Evolutionary conservation across 2,888 invertebrate species (phyloP).

Genomic region (Bellardia pandia): DNA sequence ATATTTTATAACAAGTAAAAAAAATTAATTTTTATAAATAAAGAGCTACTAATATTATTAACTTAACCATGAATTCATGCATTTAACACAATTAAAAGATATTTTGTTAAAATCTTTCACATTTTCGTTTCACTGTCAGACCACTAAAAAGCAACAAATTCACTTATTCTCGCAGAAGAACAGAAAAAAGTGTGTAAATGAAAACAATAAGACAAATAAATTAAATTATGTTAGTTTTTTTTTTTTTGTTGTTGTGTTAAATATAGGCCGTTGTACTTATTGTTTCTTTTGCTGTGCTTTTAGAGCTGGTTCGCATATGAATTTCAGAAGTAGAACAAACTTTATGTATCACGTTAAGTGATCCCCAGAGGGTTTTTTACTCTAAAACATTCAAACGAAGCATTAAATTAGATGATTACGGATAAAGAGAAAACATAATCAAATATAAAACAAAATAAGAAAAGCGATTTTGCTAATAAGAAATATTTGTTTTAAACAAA

Average conservation of each 20-base stretch:
- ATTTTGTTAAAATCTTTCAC: neutral
- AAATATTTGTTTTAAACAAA: slow-evolving; percentile 31
- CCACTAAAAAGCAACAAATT: slow-evolving; percentile 19
- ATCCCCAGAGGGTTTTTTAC: slow-evolving; percentile 55
- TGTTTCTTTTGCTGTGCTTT: neutral
- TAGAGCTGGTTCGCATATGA: slow-evolving; percentile 20
- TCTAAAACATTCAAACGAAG: slow-evolving; percentile 48
- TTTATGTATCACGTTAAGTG: slow-evolving; percentile 56
- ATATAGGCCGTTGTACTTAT: neutral
- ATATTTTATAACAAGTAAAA: neutral
- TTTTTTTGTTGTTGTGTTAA: neutral
- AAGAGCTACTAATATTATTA: neutral
- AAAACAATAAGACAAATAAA: slow-evolving; percentile 27
- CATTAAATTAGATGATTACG: slow-evolving; percentile 61
- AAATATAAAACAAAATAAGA: neutral
- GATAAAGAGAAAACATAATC: slow-evolving; percentile 26
- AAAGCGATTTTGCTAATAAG: slow-evolving; percentile 22
- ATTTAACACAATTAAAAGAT: neutral
- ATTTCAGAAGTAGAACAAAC: slow-evolving; percentile 7
- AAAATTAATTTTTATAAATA: too few relatives aligned
- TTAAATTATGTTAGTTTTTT: slow-evolving; percentile 42
- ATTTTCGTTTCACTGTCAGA: slow-evolving; percentile 22
- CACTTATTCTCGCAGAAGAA: slow-evolving; percentile 23
- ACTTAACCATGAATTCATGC: too few relatives aligned
- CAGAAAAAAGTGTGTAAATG: slow-evolving; percentile 27